Evolutionary conservation across 2,888 invertebrate genomes (phyloP), one percentile per base, ranked within the genome.

Genomic region (Spilarctia lutea): DNA sequence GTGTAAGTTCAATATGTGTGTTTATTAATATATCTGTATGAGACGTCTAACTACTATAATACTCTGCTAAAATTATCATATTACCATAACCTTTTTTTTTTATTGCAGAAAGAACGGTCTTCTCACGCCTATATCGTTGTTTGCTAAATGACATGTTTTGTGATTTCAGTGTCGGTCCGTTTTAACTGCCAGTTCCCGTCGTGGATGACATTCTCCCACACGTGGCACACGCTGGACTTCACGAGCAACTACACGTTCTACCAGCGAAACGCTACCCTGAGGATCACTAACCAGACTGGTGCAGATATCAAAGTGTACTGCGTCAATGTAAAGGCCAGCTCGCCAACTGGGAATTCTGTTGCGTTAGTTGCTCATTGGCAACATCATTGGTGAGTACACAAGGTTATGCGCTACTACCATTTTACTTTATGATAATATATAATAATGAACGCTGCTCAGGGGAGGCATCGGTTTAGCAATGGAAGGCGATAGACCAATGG

Each of bases 191-290:
- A 98, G 91, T 98, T 98, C 92, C 98, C 98, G 3, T 96, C 96
- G 33, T 99, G 98, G 98, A 96, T 98, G 94, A 98, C 98, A 82
- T 97, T 97, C 88, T 97, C 97, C 75, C 97, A 97, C 89, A 98
- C 98, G 86, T 99, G 99, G 98, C 98, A 98, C 94, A 98, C 98
- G 68, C 96, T 99, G 89, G 98, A 98, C 96, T 98, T 98, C 92
- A 97, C 97, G 88, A 97, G 97, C 87, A 98, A 98, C 86, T 98
- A 98, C 96, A 97, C 97, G 85, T 98, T 98, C 95, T 98, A 98
- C 94, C 97, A 98, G 91, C 96, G 97, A 81, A 98, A 98, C 91
- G 97, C 97, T n/a, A 97, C 97, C 7, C 93, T 98, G 35, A 96
- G 97, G 84, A 97, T 98, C 85, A 97, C 97, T 76, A 97, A 96